These are phyloP conservation scores for Cetoscarus ocellatus DNA, from an alignment of 2,797 vertebrate genomes.

Conservation along the genomic window DNA sequence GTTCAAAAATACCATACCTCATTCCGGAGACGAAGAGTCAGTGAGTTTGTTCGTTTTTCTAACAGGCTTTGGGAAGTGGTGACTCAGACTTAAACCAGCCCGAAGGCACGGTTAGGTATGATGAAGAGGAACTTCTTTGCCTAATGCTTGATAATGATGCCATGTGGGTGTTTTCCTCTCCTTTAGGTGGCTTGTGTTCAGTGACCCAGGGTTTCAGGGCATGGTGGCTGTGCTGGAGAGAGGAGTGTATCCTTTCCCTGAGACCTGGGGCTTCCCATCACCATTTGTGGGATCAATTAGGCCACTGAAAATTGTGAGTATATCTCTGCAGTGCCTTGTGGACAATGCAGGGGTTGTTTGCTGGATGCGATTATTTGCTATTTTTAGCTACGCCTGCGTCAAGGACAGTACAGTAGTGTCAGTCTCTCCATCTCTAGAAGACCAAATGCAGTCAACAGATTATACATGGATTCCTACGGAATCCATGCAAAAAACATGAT, in stretches of 20 bases:
- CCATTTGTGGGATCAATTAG: slow-evolving; percentile 92
- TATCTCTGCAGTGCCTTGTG: not conserved
- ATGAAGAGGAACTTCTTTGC: slow-evolving; percentile 4
- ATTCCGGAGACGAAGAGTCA: slow-evolving; percentile 3
- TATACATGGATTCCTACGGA: not conserved
- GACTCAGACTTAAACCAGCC: slow-evolving; percentile 1
- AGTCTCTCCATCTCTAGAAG: not conserved
- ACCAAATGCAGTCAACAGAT: not conserved
- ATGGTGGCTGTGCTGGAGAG: slow-evolving; percentile 89
- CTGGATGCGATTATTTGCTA: not conserved
- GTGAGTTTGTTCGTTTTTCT: not conserved
- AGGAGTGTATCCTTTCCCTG: slow-evolving; percentile 90
- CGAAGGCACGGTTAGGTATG: not conserved
- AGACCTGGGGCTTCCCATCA: slow-evolving; percentile 89
- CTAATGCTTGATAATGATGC: not conserved
- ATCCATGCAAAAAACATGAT: no score
- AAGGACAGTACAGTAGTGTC: not conserved
- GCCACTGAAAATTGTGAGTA: slow-evolving; percentile 92
- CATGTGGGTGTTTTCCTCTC: slow-evolving; percentile 4
- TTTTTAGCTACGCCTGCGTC: not conserved
- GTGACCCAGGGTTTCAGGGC: slow-evolving; percentile 92
- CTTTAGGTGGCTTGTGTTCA: slow-evolving; percentile 93
- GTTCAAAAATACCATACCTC: not conserved
- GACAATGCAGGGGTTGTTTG: not conserved
- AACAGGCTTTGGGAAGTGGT: not conserved